Conservation (phyloP, 2,888 invertebrate species). For the Silvanus unidentatus region DNA sequence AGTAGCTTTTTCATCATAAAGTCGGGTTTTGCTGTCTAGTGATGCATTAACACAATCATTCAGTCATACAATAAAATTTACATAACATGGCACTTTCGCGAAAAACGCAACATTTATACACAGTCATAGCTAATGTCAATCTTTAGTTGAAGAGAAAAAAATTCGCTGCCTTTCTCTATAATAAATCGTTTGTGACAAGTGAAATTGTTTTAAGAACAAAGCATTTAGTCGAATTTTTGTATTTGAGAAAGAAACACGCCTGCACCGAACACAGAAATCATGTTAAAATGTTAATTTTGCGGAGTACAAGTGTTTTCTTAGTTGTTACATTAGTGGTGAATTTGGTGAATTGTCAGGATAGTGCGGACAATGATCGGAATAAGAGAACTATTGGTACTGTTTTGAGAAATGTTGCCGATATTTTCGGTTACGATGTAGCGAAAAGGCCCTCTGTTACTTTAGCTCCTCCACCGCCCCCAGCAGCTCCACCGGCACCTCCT, state of each 20-base stretch:
- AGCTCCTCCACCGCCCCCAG: slow-evolving; percentile 16
- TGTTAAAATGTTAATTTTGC: slow-evolving; percentile 27
- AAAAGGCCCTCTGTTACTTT: slow-evolving; percentile 30
- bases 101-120: slow-evolving; percentile 34
- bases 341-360: not conserved
- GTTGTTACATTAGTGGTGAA: slow-evolving; percentile 6
- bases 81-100: slow-evolving; percentile 35
- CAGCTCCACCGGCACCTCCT: slow-evolving; percentile 18
- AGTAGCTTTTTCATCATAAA: too few relatives aligned
- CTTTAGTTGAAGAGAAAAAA: slow-evolving; percentile 17
- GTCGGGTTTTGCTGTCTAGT: slow-evolving; percentile 16
- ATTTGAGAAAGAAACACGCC: slow-evolving; percentile 18
- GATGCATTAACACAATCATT: slow-evolving; percentile 28
- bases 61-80: slow-evolving; percentile 35
- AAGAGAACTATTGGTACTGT: slow-evolving; percentile 43
- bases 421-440: slow-evolving; percentile 43
- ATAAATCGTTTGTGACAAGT: slow-evolving; percentile 36
- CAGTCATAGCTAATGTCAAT: slow-evolving; percentile 28
- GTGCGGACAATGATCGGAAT: not conserved
- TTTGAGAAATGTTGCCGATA: slow-evolving; percentile 40
- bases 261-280: too few relatives aligned
- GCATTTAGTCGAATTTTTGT: slow-evolving; percentile 30
- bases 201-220: slow-evolving; percentile 31
- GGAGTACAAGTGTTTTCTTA: slow-evolving; percentile 18
- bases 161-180: slow-evolving; percentile 35